Base-by-base conservation (phyloP, 2,888 invertebrate genomes). In the Schrankia costaestrigalis region DNA sequence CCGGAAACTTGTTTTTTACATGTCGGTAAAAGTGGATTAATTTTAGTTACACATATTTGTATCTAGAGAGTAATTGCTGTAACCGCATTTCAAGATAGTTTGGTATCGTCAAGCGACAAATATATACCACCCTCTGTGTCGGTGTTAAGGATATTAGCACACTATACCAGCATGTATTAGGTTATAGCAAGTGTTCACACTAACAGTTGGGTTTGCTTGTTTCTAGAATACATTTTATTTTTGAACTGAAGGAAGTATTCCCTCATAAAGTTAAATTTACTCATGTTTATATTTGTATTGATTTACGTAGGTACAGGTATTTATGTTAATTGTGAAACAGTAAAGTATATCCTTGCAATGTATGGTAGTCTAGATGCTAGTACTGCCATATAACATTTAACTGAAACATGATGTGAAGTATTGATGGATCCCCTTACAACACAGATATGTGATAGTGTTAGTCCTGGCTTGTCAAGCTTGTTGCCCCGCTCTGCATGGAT, bases 401-500 rank as follows among this genome's bases (percentile, higher is more conserved):
- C n/a, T n/a, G n/a, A n/a, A n/a, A n/a, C n/a, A n/a, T n/a, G n/a
- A n/a, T n/a, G n/a, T n/a, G n/a, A n/a, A n/a, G n/a, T n/a, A n/a
- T n/a, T n/a, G n/a, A n/a, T n/a, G n/a, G n/a, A n/a, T 14, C 11
- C 12, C 6, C 10, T 12, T 12, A 7, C 15, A n/a, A 21, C 17
- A 13, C 13, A 39, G 27, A 28, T 34, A 42, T 35, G 44, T 23
- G 15, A 34, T 48, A 55, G 46, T 41, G 46, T 40, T 48, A 35
- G 46, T 51, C 51, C 24, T 51, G 53, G 60, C 49, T 53, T 54
- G 43, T 43, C 51, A 48, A 53, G 41, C 64, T 62, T 62, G 63
- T 41, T 54, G 56, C 47, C 46, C 57, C 50, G 49, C 56, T 58
- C 43, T 65, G 72, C 73, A 70, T 70, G 73, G 57, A 56, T 47